Base-by-base conservation (phyloP, 2,797 vertebrate genomes). In the Crenichthys baileyi region DNA sequence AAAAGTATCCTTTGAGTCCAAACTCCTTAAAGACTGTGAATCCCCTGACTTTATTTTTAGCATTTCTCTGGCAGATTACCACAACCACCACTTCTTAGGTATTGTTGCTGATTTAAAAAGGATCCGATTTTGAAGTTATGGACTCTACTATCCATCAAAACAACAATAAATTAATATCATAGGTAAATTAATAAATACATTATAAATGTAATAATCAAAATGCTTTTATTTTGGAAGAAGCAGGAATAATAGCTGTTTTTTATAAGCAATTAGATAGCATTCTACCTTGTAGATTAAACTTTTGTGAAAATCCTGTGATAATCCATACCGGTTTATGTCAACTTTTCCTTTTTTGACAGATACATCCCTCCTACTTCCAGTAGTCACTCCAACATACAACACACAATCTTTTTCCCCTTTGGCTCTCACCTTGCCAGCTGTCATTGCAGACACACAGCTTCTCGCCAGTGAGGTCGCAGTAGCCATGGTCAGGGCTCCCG, bases 371-470 rank as follows among this genome's bases (percentile, higher is more conserved):
- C 22, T 41, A n/a, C 39, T 68, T 68, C 12, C 41, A 46, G 67
- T 46, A 44, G 39, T 68, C 11, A 46, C 22, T 65, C 24, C 7
- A 24, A 46, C 39, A 44, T n/a, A 68, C 41, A 44, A 68, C 50
- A 24, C 22, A 15, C 22, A 2, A 39, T 39, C 31, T 22, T 65
- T 36, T 65, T 39, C 29, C 65, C 65, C 20, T 20, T 68, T 8
- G 15, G n/a, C 73, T 74, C 73, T 89, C 89, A 98, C 97, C 98
- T 96, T 99, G 97, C 98, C 98, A 98, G 86, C 97, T 98, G 56
- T 98, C 97, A 36, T 98, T 99, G 94, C 98, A 99, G 53, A 99
- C 97, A 8, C 98, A 98, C 18, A 97, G 91, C 86, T 98, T 99
- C 81, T 99, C 97, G 5, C 98, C 97, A 0, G 98, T 98, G 73